phyloP scores from a whole-genome alignment of 2,113 vertebrate genomes.

The Cariama cristata region DNA sequence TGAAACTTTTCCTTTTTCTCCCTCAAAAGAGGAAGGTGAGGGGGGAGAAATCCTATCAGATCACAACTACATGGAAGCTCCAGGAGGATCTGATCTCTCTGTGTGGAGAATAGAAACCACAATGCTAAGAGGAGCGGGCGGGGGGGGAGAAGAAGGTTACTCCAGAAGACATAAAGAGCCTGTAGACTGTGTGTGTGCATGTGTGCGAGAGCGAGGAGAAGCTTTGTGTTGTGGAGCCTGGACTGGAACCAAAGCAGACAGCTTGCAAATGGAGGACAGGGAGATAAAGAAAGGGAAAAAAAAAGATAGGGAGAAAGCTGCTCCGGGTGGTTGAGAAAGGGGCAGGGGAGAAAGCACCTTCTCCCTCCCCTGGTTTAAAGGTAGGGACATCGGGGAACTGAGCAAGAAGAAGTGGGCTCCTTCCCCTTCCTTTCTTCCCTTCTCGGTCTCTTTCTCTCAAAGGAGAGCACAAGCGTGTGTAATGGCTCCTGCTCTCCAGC shows the following conservation, averaged over 20 bases:
- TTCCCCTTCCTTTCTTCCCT: constrained; percentile 66
- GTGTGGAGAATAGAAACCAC: constrained; percentile 72
- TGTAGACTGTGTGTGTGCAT: constrained; percentile 72
- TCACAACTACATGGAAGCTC: constrained; percentile 69
- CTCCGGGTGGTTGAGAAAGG: constrained; percentile 54
- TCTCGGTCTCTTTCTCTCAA: constrained; percentile 61
- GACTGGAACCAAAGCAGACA: constrained; percentile 86
- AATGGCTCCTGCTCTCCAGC: constrained; percentile 91
- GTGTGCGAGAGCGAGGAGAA: constrained; percentile 70
- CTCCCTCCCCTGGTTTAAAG: constrained; percentile 44
- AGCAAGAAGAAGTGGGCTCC: constrained; percentile 71
- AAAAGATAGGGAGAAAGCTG: constrained; percentile 39
- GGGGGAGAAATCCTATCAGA: constrained; percentile 44
- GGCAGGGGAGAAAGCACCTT: constrained; percentile 32
- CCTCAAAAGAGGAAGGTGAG: constrained; percentile 7
- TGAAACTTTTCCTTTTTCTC: constrained; percentile 74
- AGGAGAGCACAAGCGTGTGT: constrained; percentile 84
- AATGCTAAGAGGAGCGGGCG: constrained; percentile 38
- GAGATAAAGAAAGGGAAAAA: constrained; percentile 83
- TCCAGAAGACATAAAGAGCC: constrained; percentile 80
- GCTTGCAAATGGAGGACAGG: constrained; percentile 86
- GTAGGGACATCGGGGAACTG: constrained; percentile 70
- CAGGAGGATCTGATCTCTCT: constrained; percentile 62
- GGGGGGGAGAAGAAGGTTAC: constrained; percentile 67
- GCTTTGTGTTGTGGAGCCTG: constrained; percentile 86